Conservation (phyloP, 2,888 invertebrate species). For the Epinotia bilunana region DNA sequence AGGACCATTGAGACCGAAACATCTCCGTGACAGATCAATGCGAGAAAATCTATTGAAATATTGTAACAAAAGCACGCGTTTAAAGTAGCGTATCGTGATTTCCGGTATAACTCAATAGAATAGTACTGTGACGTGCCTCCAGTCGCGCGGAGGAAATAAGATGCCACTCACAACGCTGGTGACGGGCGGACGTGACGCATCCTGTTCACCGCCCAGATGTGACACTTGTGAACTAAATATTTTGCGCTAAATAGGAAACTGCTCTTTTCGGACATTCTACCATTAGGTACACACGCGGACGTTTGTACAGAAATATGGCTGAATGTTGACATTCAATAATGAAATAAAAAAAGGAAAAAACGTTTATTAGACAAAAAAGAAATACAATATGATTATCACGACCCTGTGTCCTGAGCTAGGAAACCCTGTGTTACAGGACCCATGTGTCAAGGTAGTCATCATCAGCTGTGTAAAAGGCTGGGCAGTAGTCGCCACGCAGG, state of each 20-base stretch:
- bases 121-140: conserved; percentile 21
- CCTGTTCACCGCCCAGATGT: conserved; percentile 18
- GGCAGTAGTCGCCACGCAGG: no score
- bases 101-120: conserved; percentile 33
- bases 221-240: conserved; percentile 34
- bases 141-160: conserved; percentile 27
- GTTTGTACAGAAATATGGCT: not conserved
- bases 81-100: conserved; percentile 29
- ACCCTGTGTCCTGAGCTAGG: no score
- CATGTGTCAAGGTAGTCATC: not conserved
- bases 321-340: not conserved
- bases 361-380: no score
- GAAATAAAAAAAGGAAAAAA: no score
- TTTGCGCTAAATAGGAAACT: conserved; percentile 23
- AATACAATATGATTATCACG: no score
- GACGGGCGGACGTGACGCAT: conserved; percentile 32
- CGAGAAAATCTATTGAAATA: conserved; percentile 31
- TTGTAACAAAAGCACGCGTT: conserved; percentile 21
- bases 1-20: not conserved
- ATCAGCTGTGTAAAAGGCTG: no score
- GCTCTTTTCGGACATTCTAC: conserved; percentile 9
- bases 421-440: no score
- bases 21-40: conserved; percentile 34
- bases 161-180: conserved; percentile 27
- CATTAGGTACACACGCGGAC: not conserved